Base-by-base conservation (phyloP, 2,797 vertebrate genomes). In the Oreortyx pictus region DNA sequence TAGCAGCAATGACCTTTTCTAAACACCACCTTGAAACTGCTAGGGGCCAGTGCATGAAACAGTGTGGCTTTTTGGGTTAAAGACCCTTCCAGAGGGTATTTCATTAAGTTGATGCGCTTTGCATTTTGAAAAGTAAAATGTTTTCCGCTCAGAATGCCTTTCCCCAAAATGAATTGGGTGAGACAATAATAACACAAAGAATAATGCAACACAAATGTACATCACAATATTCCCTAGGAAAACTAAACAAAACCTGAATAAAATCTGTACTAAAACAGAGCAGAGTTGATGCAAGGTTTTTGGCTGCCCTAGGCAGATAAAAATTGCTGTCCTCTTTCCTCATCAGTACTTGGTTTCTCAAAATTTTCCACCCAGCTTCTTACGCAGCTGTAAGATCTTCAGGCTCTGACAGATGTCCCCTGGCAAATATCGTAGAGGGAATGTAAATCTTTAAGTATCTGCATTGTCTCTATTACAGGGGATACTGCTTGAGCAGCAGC, bases 311-410 rank as follows among this genome's bases (percentile, higher is more conserved):
- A 61, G 86, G 86, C 90, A 82, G 64, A 88, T 29, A 79, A 82
- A 93, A 90, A 85, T 82, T 88, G 60, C 52, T 80, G 47, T 92
- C 74, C 44, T 82, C 44, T 82, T 91, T 90, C 64, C 67, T 90
- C 60, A 88, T 44, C 78, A 82, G 75, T 57, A 82, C 33, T 73
- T 0, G 0, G 56, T 77, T n/a, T 88, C 91, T 33, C 83, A 76
- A 73, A 86, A 82, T 71, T 90, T 96, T 93, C 81, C 75, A 92
- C 72, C 92, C 83, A 82, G 27, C 31, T n/a, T n/a, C 49, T 47
- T 31, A 31, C 76, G 41, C 65, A 82, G 65, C 88, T 92, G 84
- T 80, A 92, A 82, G 86, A 52, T 82, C 90, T 89, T 41, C 57
- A 75, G 86, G 75, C 49, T 88, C 35, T 90, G 67, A 60, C 33